These are phyloP conservation scores for Emydocephalus ijimae DNA, from an alignment of 2,113 vertebrate species.

Conservation along the genomic window DNA sequence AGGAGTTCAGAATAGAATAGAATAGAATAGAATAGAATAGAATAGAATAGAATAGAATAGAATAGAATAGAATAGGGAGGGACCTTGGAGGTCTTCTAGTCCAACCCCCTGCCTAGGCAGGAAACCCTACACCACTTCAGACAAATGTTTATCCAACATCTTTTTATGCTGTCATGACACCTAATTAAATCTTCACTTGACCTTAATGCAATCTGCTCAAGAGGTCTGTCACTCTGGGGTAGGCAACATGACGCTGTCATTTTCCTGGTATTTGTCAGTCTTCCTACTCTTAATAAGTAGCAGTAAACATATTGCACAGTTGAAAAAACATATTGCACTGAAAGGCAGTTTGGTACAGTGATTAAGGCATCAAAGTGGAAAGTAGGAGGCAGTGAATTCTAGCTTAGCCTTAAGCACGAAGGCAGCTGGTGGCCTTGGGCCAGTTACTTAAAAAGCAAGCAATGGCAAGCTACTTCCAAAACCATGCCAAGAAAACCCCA, in stretches of 20 bases:
- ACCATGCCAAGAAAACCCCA: background rate
- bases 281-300: background rate
- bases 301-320: background rate
- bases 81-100: too few relatives aligned
- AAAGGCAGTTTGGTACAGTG: background rate
- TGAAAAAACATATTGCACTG: background rate
- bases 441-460: background rate
- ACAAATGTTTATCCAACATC: too few relatives aligned
- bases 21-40: too few relatives aligned
- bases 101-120: too few relatives aligned
- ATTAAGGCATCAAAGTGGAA: background rate
- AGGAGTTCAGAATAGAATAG: background rate
- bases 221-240: background rate
- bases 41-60: too few relatives aligned
- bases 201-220: background rate
- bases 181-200: slow-evolving; percentile 14
- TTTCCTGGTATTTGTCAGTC: background rate
- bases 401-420: background rate
- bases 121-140: too few relatives aligned
- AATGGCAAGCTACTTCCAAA: background rate
- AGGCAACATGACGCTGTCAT: background rate
- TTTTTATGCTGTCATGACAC: slow-evolving; percentile 9
- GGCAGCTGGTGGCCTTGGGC: background rate
- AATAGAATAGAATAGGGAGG: too few relatives aligned
- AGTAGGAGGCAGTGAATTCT: background rate